Base-by-base conservation (phyloP, 1,140 invertebrate genomes). In the Drosophila chauvacae region DNA sequence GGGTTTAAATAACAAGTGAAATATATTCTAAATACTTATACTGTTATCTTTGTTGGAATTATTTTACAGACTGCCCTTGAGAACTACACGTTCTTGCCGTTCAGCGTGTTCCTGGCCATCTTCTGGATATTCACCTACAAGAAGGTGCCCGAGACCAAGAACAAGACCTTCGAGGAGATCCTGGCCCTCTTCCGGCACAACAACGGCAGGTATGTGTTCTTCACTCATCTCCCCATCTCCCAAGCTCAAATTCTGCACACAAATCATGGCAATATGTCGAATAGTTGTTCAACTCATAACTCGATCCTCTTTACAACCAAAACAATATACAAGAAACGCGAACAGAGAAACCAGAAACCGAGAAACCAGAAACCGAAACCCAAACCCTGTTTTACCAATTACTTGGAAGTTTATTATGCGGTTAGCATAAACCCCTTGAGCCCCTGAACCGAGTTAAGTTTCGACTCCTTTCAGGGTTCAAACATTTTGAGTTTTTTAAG, bases 101-200 rank as follows among this genome's bases (percentile, higher is more conserved):
- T 99, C 95, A 98, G 97, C 94, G 97, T 96, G 93, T 96, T 98
- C 93, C 95, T 99, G 94, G 97, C 97, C 78, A 95, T 98, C 93
- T 99, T 99, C 94, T 98, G 97, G 97, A 96, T 98, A 93, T 99
- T 99, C 95, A 99, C 98, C 53, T 99, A 98, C 94, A 97, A 97
- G 94, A 97, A 97, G 95, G 98, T 99, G 92, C 98, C 98, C 91
- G 98, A 99, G 95, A 99, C 98, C 73, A 99, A 99, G 94, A 99
- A 99, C 93, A 98, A 98, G 94, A 98, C 98, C 74, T 98, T 99
- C 93, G 98, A 99, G 94, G 98, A 99, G 93, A 99, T 99, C 92
- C 94, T 97, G 91, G 96, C 97, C 77, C 94, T 98, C 85, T 98
- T 98, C 95, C 95, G 96, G 90, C 96, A 96, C 93, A 95, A 95